Percentiles rank a stretch among this genome's conserved stretches.
These are phyloP conservation scores for Haplochromis burtoni DNA, from an alignment of 2,113 vertebrate species.

Conservation along the genomic window DNA sequence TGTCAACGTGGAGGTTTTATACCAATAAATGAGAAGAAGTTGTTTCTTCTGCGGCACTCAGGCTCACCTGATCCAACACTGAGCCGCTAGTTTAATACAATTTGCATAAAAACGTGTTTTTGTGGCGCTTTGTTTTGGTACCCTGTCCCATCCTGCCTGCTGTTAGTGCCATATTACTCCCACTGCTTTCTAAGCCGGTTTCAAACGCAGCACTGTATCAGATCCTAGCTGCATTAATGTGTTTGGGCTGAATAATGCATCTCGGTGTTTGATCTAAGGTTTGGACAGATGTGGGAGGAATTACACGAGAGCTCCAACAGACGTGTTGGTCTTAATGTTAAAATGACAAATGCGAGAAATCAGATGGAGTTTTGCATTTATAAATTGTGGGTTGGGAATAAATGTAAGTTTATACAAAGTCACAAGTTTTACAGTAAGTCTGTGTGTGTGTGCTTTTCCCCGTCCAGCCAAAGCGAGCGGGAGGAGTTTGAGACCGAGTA, in stretches of 20 bases:
- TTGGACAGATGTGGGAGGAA: not conserved
- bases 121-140: slow-evolving; percentile 21
- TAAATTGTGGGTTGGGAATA: not conserved
- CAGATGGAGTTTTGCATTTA: not conserved
- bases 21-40: not conserved
- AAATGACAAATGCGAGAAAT: not conserved
- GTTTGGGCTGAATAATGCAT: slow-evolving; percentile 13
- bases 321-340: not conserved
- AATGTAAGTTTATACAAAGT: not conserved
- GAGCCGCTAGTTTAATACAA: not conserved
- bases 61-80: not conserved
- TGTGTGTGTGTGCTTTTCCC: not conserved
- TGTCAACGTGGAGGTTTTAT: not conserved
- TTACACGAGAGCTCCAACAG: not conserved
- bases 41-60: not conserved
- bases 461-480: slow-evolving; percentile 85
- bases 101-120: slow-evolving; percentile 22
- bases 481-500: slow-evolving; percentile 90
- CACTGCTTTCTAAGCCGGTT: slow-evolving; percentile 10
- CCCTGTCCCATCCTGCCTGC: not conserved
- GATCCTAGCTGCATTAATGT: slow-evolving; percentile 33
- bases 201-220: slow-evolving; percentile 17
- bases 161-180: not conserved
- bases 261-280: not conserved
- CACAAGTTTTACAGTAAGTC: not conserved